Base-by-base conservation (phyloP, 2,113 vertebrate genomes). In the Serranochromis macrocephalus region DNA sequence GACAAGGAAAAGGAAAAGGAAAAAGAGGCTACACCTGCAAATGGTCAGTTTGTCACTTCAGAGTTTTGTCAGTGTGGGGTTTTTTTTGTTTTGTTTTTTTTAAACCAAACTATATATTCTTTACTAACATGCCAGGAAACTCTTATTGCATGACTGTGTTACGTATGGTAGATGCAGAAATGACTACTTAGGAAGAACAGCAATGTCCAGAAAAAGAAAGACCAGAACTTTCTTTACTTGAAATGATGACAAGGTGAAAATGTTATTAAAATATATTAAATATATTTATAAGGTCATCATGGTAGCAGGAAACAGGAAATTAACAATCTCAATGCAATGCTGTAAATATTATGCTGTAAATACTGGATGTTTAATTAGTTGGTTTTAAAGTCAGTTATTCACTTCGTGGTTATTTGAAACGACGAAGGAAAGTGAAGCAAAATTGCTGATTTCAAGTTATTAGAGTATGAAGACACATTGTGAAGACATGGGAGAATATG, bases 11-110 rank as follows among this genome's bases (percentile, higher is more conserved):
- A 82, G 3, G 93, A 89, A 13, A 94, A 82, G 3, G 93, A 89
- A 13, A 94, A 93, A 58, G 89, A 91, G 78, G 33, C 88, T 3
- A 84, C 88, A 16, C 66, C 91, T 19, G 75, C 92, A 61, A 84
- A 91, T 55, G 94, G 96, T 96, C 21, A 91, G 94, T 92, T 84
- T 53, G 5, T 13, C 13, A 33, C 24, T 36, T 85, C 81, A 54
- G 31, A 29, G 3, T 83, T 8, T 78, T 54, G 10, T 40, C 4
- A 57, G 40, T 49, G 31, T 45, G 29, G 0, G 7, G 1, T 12
- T 5, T 12, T 40, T 21, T 54, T 11, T 51, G 1, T 55, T 4
- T 54, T 21, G 21, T 0, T 2, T 21, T 54, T 12, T 7, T 11
- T 24, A 17, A 31, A 61, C 7, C 13, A 29, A 58, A 58, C 55